Evolutionary conservation across 2,113 vertebrate species (phyloP).

Genomic region (Leucopsar rothschildi): DNA sequence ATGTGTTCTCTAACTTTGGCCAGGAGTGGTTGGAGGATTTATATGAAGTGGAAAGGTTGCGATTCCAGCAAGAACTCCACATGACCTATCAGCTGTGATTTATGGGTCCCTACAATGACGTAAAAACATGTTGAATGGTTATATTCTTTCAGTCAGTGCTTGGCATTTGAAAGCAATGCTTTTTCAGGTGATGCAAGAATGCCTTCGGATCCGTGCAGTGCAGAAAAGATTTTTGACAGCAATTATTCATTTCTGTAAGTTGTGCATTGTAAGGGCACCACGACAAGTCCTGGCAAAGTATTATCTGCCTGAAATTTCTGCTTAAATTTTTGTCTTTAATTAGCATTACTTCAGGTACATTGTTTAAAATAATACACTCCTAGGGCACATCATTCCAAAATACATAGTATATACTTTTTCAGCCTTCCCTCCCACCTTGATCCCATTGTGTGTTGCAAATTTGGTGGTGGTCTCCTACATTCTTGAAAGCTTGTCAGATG

Average conservation of each 20-base stretch:
- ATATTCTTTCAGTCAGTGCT: background rate
- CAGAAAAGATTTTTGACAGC: background rate
- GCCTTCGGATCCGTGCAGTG: background rate
- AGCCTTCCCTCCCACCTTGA: background rate
- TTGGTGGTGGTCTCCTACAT: background rate
- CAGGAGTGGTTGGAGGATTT: background rate
- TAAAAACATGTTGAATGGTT: background rate
- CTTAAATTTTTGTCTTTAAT: background rate
- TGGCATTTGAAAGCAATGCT: background rate
- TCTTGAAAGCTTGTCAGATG: background rate
- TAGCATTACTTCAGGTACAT: background rate
- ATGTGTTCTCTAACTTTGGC: background rate
- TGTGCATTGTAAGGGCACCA: background rate
- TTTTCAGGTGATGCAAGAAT: background rate
- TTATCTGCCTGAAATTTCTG: background rate
- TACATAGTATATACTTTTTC: background rate
- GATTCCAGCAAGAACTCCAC: slow-evolving; percentile 2
- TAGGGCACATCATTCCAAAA: background rate
- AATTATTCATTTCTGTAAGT: background rate
- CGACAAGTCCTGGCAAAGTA: background rate
- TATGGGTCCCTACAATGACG: background rate
- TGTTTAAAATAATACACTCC: background rate
- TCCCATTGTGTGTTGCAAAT: background rate
- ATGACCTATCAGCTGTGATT: background rate
- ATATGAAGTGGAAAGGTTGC: background rate